A percentile compares a stretch with the other conserved stretches of the same genome.
Evolutionary conservation across 2,113 vertebrate species (phyloP).

Genomic region (Gnathonemus echidnorhynchus): DNA sequence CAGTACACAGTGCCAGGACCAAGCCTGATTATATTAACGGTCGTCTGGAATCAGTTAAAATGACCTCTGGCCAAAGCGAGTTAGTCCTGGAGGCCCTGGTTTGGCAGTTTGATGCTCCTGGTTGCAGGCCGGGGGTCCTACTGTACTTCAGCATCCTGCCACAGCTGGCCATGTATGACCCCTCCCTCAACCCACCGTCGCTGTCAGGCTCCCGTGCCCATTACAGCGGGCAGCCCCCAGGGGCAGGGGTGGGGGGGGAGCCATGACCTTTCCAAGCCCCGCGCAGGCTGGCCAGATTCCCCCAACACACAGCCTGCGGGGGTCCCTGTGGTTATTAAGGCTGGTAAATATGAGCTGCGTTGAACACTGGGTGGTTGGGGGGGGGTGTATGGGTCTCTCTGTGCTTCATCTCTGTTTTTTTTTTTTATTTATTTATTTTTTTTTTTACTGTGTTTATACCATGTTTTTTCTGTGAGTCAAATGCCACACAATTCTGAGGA

Average conservation of each 20-base stretch:
- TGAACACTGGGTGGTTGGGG: neutral
- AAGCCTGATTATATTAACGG: neutral
- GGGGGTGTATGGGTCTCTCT: neutral
- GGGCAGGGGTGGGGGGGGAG: neutral
- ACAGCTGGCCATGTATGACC: neutral
- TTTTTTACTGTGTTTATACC: neutral
- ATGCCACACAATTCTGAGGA: neutral
- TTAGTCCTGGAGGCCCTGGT: neutral
- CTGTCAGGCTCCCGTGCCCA: neutral
- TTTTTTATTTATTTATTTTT: no score
- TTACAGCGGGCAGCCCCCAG: neutral
- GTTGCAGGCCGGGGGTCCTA: neutral
- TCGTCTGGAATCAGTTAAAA: conserved; percentile 6
- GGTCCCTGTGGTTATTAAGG: neutral
- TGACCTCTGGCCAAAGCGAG: neutral
- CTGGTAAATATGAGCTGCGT: neutral
- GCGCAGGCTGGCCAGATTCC: neutral
- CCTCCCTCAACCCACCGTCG: neutral
- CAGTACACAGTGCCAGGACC: neutral
- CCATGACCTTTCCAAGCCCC: neutral
- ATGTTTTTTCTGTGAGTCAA: neutral
- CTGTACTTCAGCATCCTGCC: neutral
- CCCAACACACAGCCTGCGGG: neutral
- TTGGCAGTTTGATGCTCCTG: neutral
- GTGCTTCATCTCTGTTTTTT: neutral